A percentile compares a stretch with the other conserved stretches of the same genome.
These are phyloP conservation scores for Invenusta paracnida DNA, from an alignment of 2,888 invertebrate genomes.

Conservation along the genomic window DNA sequence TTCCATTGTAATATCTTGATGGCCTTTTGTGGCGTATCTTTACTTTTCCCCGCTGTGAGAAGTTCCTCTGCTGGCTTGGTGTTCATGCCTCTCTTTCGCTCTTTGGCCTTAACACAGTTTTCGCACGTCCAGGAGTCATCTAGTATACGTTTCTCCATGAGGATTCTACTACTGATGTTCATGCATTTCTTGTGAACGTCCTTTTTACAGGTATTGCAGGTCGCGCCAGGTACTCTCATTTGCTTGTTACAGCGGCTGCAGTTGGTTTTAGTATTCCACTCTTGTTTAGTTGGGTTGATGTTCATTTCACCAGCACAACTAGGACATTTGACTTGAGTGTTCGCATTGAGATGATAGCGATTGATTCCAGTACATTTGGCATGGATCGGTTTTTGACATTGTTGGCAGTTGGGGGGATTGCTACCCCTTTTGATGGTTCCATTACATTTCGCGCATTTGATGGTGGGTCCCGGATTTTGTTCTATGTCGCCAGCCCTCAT, in stretches of 20 bases:
- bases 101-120: neutral
- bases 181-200: neutral
- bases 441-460: neutral
- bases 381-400: neutral
- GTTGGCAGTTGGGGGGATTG: neutral
- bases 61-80: neutral
- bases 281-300: neutral
- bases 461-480: neutral
- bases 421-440: neutral
- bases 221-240: neutral
- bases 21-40: neutral
- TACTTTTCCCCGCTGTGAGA: neutral
- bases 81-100: neutral
- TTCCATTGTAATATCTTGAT: neutral
- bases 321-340: neutral
- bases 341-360: neutral
- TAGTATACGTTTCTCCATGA: neutral
- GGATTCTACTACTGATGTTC: neutral
- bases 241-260: neutral
- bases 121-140: neutral
- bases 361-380: neutral
- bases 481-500: neutral
- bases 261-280: neutral
- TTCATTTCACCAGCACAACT: neutral
- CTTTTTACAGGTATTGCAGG: neutral